phyloP scores from a whole-genome alignment of 2,113 vertebrate genomes.

The Myotis davidii region DNA sequence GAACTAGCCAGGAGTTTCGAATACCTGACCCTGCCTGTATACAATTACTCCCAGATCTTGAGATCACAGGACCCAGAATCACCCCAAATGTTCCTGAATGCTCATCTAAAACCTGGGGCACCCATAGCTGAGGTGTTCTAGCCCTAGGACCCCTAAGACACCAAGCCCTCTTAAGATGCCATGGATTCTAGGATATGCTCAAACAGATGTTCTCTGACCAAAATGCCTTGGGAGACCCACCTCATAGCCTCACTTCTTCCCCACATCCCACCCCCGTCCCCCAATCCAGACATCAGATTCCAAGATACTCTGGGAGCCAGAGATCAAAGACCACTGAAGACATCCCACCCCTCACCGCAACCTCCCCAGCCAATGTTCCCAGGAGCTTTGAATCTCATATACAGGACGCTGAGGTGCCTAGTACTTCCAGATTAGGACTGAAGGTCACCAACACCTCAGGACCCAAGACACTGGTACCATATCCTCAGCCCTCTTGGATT shows the following conservation, averaged over 20 bases:
- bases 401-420: conserved; percentile 8
- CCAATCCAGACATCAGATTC: background rate
- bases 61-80: conserved; percentile 19
- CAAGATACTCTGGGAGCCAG: conserved; percentile 8
- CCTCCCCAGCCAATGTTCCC: background rate
- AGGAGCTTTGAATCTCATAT: background rate
- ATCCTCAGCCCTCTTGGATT: background rate
- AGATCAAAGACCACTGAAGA: background rate
- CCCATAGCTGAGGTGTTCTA: background rate
- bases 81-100: background rate
- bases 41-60: conserved; percentile 31
- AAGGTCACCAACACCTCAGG: conserved; percentile 12
- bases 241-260: background rate
- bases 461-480: background rate
- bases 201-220: conserved; percentile 1
- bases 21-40: background rate
- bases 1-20: conserved; percentile 34
- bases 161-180: conserved; percentile 21
- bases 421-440: background rate
- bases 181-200: background rate
- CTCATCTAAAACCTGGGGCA: background rate
- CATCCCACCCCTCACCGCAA: too few species aligned
- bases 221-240: background rate
- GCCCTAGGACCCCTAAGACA: background rate
- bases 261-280: too few species aligned